Percentiles rank a stretch among this genome's conserved stretches.
phyloP scores from a whole-genome alignment of 2,797 vertebrate genomes.

The Anabacerthia variegaticeps region DNA sequence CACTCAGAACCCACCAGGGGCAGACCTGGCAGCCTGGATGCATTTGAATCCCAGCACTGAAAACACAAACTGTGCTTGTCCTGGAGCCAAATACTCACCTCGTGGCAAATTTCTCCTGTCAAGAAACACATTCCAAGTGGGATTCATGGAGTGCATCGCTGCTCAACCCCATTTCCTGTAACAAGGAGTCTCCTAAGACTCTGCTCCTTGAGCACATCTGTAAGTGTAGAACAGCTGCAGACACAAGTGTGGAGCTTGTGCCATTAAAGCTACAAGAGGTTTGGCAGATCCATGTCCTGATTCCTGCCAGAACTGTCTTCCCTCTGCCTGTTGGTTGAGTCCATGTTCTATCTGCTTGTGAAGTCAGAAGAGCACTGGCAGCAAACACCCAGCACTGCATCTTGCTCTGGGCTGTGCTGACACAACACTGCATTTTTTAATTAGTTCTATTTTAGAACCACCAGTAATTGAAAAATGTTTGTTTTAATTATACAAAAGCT shows the following conservation, averaged over 20 bases:
- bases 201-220: neutral
- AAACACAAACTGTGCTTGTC: neutral
- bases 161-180: neutral
- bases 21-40: neutral
- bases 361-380: neutral
- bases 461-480: neutral
- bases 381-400: accelerated
- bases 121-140: neutral
- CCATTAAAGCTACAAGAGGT: neutral
- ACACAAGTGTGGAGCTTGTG: neutral
- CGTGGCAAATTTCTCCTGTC: neutral
- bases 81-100: neutral
- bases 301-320: neutral
- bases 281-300: neutral
- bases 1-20: accelerated
- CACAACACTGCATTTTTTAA: neutral
- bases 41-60: neutral
- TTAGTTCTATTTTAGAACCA: neutral
- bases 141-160: neutral
- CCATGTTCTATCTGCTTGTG: accelerated
- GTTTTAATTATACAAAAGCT: neutral
- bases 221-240: neutral
- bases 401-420: neutral
- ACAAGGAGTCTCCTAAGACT: neutral
- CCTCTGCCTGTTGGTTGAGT: neutral